Percentiles rank a stretch among this genome's conserved stretches.
Evolutionary conservation across 2,113 vertebrate species (phyloP).

Genomic region (Lucifuga dentata): DNA sequence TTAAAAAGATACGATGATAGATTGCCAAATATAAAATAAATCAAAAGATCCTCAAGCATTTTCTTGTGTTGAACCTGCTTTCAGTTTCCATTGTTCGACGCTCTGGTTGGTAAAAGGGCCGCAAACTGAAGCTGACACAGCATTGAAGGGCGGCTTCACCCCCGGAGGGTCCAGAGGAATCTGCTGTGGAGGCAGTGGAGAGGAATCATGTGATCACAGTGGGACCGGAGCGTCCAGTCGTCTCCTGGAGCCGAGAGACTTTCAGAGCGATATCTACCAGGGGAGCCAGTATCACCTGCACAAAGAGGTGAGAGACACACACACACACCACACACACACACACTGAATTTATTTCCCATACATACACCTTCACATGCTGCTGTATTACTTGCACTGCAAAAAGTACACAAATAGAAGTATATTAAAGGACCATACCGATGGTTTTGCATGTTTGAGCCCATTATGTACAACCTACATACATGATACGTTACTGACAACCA

Average conservation of each 20-base stretch:
- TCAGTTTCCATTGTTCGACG: constrained; percentile 30
- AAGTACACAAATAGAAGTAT: no score
- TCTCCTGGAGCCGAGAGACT: constrained; percentile 92
- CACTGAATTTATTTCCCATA: no score
- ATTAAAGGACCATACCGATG: no score
- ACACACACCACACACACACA: neutral
- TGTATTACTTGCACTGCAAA: no score
- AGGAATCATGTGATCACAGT: constrained; percentile 94
- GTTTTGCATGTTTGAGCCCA: no score
- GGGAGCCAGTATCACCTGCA: constrained; percentile 94
- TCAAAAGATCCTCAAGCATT: constrained; percentile 11
- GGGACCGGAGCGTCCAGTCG: constrained; percentile 89
- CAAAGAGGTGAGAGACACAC: constrained; percentile 37
- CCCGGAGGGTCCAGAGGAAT: constrained; percentile 44
- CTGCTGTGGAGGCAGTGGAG: constrained; percentile 49
- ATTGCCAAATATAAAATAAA: constrained; percentile 17
- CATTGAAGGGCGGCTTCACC: constrained; percentile 53
- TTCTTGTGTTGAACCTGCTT: constrained; percentile 5
- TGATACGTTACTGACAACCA: no score
- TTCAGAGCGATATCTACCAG: constrained; percentile 94
- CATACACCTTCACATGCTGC: no score
- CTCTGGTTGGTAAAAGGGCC: constrained; percentile 26
- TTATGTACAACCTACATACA: no score
- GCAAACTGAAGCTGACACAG: constrained; percentile 34
- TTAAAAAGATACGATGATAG: no score